Conservation (phyloP, 2,113 vertebrate genomes). For the Crypturellus undulatus region DNA sequence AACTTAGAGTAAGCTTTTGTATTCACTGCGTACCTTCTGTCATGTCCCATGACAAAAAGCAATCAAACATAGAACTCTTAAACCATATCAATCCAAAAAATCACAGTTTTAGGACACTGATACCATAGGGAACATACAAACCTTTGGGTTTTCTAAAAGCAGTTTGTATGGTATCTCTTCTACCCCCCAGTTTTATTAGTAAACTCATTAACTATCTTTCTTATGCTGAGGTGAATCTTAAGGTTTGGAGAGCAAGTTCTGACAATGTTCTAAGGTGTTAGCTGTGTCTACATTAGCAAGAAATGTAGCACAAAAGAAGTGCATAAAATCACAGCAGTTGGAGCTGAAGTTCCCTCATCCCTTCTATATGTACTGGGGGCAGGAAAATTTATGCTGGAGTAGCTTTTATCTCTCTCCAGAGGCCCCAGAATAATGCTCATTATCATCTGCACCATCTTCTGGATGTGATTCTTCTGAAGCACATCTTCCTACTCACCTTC, state of each 20-base stretch:
- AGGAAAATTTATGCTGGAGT: neutral
- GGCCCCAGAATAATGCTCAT: neutral
- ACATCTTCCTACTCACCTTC: neutral
- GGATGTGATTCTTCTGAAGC: neutral
- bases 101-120: neutral
- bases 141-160: neutral
- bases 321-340: accelerated
- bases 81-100: neutral
- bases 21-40: neutral
- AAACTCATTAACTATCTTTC: no score
- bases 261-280: neutral
- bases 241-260: neutral
- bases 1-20: neutral
- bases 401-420: neutral
- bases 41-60: neutral
- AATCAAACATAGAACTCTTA: neutral
- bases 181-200: neutral
- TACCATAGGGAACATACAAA: neutral
- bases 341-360: neutral
- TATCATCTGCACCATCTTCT: neutral
- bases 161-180: neutral
- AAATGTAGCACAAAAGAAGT: neutral
- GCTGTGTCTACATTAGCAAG: neutral
- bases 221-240: neutral
- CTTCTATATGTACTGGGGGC: accelerated